Conservation (phyloP, 2,113 vertebrate species). For the Rhombomys opimus region DNA sequence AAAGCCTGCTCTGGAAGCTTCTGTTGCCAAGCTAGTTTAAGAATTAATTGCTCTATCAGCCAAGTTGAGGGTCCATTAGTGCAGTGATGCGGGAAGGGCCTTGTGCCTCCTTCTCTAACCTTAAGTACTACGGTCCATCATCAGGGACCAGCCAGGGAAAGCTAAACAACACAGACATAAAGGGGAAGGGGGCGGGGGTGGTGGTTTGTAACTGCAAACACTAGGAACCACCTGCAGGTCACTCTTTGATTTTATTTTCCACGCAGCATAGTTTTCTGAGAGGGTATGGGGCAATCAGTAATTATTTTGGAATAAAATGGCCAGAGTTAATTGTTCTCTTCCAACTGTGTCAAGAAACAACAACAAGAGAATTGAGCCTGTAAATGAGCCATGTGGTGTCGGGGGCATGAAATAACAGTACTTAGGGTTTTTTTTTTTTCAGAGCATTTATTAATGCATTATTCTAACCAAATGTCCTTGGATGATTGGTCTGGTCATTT, state of each 20-base stretch:
- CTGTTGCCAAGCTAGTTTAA: conserved; percentile 30
- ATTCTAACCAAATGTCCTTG: not conserved
- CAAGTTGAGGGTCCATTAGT: conserved; percentile 47
- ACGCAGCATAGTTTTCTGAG: conserved; percentile 22
- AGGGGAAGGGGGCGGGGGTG: not conserved
- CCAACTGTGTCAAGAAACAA: conserved; percentile 46
- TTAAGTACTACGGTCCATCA: not conserved
- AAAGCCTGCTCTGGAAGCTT: conserved; percentile 41
- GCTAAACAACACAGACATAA: conserved; percentile 39
- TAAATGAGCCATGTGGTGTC: not conserved
- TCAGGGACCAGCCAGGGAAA: not conserved
- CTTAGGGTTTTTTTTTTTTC: not conserved
- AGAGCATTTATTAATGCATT: conserved; percentile 19
- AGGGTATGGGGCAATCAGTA: conserved; percentile 59
- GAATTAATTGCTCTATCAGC: conserved; percentile 69
- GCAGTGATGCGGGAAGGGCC: conserved; percentile 21
- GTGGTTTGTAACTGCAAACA: conserved; percentile 10
- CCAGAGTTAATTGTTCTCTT: conserved; percentile 69
- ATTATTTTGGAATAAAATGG: conserved; percentile 70
- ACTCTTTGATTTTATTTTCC: conserved; percentile 41
- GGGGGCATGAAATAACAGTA: conserved; percentile 48
- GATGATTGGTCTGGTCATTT: conserved; percentile 6
- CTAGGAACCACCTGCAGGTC: conserved; percentile 54
- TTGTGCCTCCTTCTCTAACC: conserved; percentile 43
- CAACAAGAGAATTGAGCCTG: conserved; percentile 13